phyloP scores from a whole-genome alignment of 2,797 vertebrate species.

The Anguilla obscura region DNA sequence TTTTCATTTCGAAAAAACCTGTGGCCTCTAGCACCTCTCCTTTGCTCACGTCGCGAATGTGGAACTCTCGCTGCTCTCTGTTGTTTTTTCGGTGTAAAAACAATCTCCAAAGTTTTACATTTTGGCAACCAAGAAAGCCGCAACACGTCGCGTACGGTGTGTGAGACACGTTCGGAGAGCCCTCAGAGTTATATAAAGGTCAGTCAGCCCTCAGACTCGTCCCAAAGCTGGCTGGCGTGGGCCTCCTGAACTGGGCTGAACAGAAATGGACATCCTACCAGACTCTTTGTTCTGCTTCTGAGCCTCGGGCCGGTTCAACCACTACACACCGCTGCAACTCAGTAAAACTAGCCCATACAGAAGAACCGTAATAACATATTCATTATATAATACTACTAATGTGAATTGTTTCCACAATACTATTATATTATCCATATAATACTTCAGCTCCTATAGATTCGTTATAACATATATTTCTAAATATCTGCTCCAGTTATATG shows the following conservation, averaged over 20 bases:
- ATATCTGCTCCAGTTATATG: constrained; percentile 31
- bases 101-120: constrained; percentile 5
- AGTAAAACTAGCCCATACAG: neutral
- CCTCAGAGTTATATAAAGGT: neutral
- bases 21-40: neutral
- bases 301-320: neutral
- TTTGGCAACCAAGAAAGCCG: neutral
- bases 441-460: neutral
- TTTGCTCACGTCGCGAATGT: neutral
- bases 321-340: neutral
- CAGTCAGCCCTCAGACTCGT: neutral
- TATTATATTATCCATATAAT: neutral
- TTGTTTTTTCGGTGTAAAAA: neutral
- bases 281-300: neutral
- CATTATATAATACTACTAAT: constrained; percentile 8
- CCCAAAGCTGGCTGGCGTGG: neutral
- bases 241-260: neutral
- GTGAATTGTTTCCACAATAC: neutral
- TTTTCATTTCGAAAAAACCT: neutral
- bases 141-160: neutral
- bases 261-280: neutral
- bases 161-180: neutral
- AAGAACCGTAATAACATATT: neutral
- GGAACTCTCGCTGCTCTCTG: neutral
- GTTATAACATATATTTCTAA: neutral